A percentile compares a stretch with the other conserved stretches of the same genome.
Conservation (phyloP, 2,113 vertebrate species). For the Erythrolamprus reginae region DNA sequence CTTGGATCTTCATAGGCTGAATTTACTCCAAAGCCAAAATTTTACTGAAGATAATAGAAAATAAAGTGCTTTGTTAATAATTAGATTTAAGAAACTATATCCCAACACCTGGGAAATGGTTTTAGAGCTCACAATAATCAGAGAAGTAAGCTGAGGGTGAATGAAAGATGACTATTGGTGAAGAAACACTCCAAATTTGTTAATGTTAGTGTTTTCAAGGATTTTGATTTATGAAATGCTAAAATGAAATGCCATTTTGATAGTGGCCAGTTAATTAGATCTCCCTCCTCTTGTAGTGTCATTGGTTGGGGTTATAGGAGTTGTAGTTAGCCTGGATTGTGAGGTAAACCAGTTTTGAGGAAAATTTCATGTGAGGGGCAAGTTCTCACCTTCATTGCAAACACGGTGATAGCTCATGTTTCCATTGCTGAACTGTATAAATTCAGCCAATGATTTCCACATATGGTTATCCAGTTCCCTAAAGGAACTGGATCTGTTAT, state of each 20-base stretch:
- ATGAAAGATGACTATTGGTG: background rate
- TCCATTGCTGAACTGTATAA: background rate
- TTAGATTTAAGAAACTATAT: slow-evolving; percentile 58
- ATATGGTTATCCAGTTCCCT: background rate
- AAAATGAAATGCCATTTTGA: background rate
- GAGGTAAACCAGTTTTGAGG: background rate
- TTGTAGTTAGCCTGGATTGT: background rate
- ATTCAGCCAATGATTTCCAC: background rate
- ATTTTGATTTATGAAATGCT: background rate
- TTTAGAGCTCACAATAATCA: background rate
- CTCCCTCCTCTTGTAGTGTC: background rate
- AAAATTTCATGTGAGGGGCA: background rate
- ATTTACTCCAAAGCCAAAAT: slow-evolving; percentile 65
- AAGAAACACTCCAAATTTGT: background rate
- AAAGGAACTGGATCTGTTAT: too few species aligned
- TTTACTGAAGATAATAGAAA: slow-evolving; percentile 70
- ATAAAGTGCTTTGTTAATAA: slow-evolving; percentile 80
- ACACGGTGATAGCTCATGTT: background rate
- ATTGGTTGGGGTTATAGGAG: background rate
- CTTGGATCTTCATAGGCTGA: slow-evolving; percentile 62
- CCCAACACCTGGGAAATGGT: background rate
- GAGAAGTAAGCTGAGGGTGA: background rate
- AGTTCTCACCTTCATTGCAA: background rate
- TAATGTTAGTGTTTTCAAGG: background rate
- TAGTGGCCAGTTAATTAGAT: background rate